These are phyloP conservation scores for Myopa testacea DNA, from an alignment of 2,888 invertebrate species.

Conservation along the genomic window DNA sequence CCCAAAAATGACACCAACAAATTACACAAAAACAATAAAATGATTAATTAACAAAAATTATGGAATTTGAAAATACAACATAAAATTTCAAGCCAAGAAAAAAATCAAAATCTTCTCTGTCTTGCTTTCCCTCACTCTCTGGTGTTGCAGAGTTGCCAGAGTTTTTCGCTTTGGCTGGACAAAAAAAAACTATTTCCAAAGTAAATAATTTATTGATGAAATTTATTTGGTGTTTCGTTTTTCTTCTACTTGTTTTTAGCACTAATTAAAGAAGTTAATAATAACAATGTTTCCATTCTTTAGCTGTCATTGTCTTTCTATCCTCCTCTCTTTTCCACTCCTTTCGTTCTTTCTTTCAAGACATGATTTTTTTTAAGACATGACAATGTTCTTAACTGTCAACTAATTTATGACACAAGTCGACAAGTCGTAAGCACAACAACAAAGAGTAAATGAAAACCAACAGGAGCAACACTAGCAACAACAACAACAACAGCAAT, in stretches of 20 bases:
- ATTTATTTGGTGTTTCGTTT: neutral
- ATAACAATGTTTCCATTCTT: neutral
- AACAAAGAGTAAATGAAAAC: slow-evolving; percentile 13
- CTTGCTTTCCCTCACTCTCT: too few relatives aligned
- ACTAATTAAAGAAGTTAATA: slow-evolving; percentile 8
- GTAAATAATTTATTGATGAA: neutral
- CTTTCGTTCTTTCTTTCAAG: neutral
- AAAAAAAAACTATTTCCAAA: neutral
- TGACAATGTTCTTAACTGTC: slow-evolving; percentile 46
- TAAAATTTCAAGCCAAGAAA: neutral
- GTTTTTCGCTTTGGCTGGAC: neutral
- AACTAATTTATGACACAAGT: slow-evolving; percentile 67
- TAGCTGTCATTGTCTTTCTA: neutral
- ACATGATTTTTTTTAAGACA: neutral
- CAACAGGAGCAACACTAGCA: slow-evolving; percentile 45
- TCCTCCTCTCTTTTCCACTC: neutral
- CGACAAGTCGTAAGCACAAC: slow-evolving; percentile 51
- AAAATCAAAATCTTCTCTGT: too few relatives aligned
- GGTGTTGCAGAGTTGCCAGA: neutral
- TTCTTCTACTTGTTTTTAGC: slow-evolving; percentile 11
- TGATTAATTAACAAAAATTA: neutral
- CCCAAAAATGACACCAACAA: neutral
- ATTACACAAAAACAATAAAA: neutral
- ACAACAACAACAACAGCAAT: slow-evolving; percentile 47
- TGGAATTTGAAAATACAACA: slow-evolving; percentile 31